phyloP scores from a whole-genome alignment of 1,140 invertebrate species.

The Archivesica marissinica region DNA sequence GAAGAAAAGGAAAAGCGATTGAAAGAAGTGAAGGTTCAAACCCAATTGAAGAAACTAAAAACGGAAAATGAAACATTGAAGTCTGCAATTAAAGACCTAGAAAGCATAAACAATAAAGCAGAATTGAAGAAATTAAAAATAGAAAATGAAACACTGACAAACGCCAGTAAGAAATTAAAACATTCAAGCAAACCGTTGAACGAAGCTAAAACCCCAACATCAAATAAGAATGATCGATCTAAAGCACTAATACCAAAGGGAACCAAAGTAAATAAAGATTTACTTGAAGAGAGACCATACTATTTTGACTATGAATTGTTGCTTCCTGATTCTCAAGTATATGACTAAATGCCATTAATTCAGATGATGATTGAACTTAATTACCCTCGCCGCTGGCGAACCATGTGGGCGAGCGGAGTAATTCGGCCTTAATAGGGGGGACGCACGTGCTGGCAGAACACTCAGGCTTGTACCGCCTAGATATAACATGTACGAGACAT shows the following conservation, averaged over 20 bases:
- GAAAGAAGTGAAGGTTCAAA: background rate
- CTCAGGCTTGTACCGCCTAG: no score
- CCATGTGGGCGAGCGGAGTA: no score
- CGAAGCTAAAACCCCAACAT: background rate
- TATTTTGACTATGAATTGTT: slow-evolving; percentile 47
- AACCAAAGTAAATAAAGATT: background rate
- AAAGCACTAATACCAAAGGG: background rate
- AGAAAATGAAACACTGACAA: background rate
- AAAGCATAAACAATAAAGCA: background rate
- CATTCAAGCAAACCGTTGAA: background rate
- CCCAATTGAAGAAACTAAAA: slow-evolving; percentile 9
- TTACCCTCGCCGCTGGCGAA: no score
- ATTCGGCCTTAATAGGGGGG: no score
- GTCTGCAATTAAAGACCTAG: background rate
- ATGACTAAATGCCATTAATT: slow-evolving; percentile 3
- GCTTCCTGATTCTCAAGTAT: slow-evolving; percentile 26
- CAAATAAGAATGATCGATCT: background rate
- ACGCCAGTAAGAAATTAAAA: background rate
- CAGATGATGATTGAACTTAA: no score
- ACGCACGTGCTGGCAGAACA: no score
- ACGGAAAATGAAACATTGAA: slow-evolving; percentile 24
- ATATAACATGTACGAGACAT: no score
- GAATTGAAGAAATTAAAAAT: background rate
- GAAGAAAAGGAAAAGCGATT: background rate
- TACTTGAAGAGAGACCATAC: background rate